Percentiles rank a stretch among this genome's conserved stretches.
Conservation (phyloP, 2,888 invertebrate species). For the Craniophora ligustri region DNA sequence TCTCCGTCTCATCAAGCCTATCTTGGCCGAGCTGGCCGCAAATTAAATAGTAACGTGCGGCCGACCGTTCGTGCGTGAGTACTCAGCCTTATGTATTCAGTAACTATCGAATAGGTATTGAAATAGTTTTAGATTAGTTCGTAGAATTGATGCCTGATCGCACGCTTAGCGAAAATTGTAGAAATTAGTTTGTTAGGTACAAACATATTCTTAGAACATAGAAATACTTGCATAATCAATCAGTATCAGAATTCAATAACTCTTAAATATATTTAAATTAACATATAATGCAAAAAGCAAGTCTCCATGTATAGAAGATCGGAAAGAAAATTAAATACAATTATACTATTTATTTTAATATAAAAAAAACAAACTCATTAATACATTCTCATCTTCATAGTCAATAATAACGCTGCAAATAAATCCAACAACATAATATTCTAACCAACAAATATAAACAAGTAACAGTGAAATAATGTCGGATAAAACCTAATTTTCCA, state of each 20-base stretch:
- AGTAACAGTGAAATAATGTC: background rate
- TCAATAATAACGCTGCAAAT: conserved; percentile 14
- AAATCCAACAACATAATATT: conserved; percentile 21
- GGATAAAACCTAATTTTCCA: conserved; percentile 24
- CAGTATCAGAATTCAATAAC: too few species aligned
- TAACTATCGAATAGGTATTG: conserved; percentile 35
- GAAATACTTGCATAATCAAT: too few species aligned
- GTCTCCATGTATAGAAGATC: too few species aligned
- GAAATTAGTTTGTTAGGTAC: conserved; percentile 5
- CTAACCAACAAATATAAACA: conserved; percentile 24
- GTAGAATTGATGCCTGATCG: conserved; percentile 16
- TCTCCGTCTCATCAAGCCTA: conserved; percentile 86
- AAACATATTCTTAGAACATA: too few species aligned
- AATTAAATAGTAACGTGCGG: conserved; percentile 82
- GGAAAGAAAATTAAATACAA: too few species aligned
- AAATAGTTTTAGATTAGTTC: conserved; percentile 49
- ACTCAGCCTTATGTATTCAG: conserved; percentile 42
- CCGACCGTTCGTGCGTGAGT: conserved; percentile 57
- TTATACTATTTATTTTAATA: too few species aligned
- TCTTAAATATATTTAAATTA: too few species aligned
- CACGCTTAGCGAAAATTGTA: conserved; percentile 24
- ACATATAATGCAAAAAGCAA: too few species aligned
- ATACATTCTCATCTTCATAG: too few species aligned
- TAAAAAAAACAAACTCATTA: too few species aligned
- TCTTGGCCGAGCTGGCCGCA: conserved; percentile 81